These are phyloP conservation scores for Atta colombica DNA, from an alignment of 1,140 invertebrate species.

Conservation along the genomic window DNA sequence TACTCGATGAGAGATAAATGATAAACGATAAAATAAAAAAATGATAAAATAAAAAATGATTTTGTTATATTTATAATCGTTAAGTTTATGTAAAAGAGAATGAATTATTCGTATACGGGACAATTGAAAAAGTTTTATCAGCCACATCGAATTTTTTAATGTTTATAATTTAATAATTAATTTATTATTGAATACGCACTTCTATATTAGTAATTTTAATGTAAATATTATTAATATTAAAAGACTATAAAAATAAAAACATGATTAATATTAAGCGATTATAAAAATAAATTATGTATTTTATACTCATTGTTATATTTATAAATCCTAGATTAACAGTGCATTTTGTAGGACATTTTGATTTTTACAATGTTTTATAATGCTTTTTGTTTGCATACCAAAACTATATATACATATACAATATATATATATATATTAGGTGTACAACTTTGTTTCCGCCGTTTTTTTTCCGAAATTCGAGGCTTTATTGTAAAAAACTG, in stretches of 20 bases:
- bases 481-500: too few relatives aligned
- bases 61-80: not conserved
- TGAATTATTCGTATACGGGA: not conserved
- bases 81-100: not conserved
- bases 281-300: not conserved
- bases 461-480: too few relatives aligned
- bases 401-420: too few relatives aligned
- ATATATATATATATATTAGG: too few relatives aligned
- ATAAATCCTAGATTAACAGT: not conserved
- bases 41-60: not conserved
- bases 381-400: too few relatives aligned
- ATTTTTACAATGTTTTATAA: not conserved
- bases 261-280: not conserved
- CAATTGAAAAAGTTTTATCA: not conserved
- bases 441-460: too few relatives aligned
- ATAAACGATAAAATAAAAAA: not conserved
- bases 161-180: conserved; percentile 31
- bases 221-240: conserved; percentile 27
- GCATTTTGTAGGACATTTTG: not conserved
- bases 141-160: not conserved
- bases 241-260: too few relatives aligned
- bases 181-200: not conserved
- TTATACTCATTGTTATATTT: too few relatives aligned
- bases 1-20: conserved; percentile 16
- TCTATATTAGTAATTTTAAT: not conserved